phyloP scores from a whole-genome alignment of 2,797 vertebrate genomes.

The Poliocrania exsul region DNA sequence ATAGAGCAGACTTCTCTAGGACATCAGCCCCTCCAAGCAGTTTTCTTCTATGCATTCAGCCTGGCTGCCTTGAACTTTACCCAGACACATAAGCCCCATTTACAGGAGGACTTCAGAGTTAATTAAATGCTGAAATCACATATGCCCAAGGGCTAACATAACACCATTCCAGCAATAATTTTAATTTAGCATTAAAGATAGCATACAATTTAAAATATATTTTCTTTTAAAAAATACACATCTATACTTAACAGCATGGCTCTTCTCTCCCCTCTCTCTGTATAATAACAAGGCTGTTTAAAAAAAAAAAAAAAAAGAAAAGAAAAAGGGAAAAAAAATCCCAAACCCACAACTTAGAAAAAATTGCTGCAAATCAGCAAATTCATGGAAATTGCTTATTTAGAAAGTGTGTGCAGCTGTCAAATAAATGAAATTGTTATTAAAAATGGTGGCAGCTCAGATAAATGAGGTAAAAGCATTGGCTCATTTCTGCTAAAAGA shows the following conservation, averaged over 20 bases:
- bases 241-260: neutral
- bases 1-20: conserved; percentile 62
- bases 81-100: conserved; percentile 37
- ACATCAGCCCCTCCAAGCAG: conserved; percentile 65
- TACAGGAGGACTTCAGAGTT: conserved; percentile 71
- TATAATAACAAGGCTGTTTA: neutral
- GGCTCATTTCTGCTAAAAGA: neutral
- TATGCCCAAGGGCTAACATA: conserved; percentile 23
- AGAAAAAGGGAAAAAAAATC: neutral
- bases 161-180: conserved; percentile 46
- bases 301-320: neutral
- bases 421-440: conserved; percentile 23
- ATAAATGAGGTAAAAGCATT: neutral
- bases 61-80: conserved; percentile 67
- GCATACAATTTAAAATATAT: neutral
- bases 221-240: conserved; percentile 28
- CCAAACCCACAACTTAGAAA: neutral
- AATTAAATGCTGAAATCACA: conserved; percentile 73
- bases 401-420: conserved; percentile 2
- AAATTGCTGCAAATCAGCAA: conserved; percentile 35
- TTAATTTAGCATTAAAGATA: conserved; percentile 64
- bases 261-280: neutral
- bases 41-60: conserved; percentile 53
- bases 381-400: conserved; percentile 35
- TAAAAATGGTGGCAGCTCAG: conserved; percentile 11